phyloP scores from a whole-genome alignment of 2,797 vertebrate species.

The Pangasius mekongensis region DNA sequence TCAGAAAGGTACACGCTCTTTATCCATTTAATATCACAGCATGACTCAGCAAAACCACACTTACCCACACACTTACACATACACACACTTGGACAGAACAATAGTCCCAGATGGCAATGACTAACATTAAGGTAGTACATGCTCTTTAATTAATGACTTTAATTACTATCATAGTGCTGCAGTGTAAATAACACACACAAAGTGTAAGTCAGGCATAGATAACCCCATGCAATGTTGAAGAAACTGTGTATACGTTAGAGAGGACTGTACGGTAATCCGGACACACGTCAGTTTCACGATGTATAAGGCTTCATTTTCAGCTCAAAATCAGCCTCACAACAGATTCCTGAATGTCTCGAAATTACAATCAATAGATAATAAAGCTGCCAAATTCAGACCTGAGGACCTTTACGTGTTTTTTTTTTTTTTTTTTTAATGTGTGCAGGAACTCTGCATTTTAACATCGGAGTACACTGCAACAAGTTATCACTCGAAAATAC shows the following conservation, averaged over 20 bases:
- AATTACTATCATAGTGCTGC: not conserved
- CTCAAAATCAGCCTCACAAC: not conserved
- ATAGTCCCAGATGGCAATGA: slow-evolving; percentile 28
- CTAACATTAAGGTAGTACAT: slow-evolving; percentile 18
- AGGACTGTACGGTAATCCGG: not conserved
- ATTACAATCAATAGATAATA: not conserved
- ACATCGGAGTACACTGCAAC: not conserved
- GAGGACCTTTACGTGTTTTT: too few species aligned
- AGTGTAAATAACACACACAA: not conserved
- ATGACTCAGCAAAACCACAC: slow-evolving; percentile 56
- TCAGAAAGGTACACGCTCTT: slow-evolving; percentile 84
- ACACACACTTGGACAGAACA: slow-evolving; percentile 56
- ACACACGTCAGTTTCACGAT: not conserved
- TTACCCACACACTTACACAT: slow-evolving; percentile 54
- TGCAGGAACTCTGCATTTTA: not conserved
- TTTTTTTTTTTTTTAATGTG: too few species aligned
- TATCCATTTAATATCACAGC: slow-evolving; percentile 72
- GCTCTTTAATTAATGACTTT: not conserved
- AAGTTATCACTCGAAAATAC: not conserved
- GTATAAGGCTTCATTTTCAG: not conserved
- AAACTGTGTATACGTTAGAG: not conserved
- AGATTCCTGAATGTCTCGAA: not conserved
- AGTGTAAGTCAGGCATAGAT: slow-evolving; percentile 9
- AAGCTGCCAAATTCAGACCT: not conserved
- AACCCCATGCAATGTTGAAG: not conserved